Conservation (phyloP, 1,140 invertebrate species). For the Heliconius hewitsoni region DNA sequence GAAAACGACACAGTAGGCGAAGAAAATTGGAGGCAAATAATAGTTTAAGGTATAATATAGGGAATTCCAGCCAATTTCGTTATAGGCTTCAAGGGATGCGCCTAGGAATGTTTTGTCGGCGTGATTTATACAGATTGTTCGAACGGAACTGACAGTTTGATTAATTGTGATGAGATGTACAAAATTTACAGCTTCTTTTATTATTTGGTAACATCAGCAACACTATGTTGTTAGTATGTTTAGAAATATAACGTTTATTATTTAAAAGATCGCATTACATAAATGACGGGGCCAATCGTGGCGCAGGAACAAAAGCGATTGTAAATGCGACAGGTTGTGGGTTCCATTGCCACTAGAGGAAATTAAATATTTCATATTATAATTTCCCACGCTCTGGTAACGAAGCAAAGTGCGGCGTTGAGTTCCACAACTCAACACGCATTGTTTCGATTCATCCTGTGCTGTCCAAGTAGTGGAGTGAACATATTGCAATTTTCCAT, state of each 20-base stretch:
- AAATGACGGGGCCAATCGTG: no score
- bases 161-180: constrained; percentile 12
- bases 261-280: no score
- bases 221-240: background rate
- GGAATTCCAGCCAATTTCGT: constrained; percentile 57
- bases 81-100: constrained; percentile 61
- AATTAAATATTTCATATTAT: no score
- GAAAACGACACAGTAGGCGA: background rate
- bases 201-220: background rate
- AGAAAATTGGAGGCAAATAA: constrained; percentile 47
- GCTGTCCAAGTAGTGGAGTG: no score
- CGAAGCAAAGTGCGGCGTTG: no score
- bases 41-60: constrained; percentile 69
- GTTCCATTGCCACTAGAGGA: no score
- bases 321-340: no score
- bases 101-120: constrained; percentile 41
- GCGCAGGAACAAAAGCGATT: no score
- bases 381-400: no score
- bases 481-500: no score
- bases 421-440: no score
- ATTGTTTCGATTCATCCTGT: no score
- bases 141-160: constrained; percentile 22
- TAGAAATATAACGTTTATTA: background rate
- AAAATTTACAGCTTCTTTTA: constrained; percentile 13
- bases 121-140: constrained; percentile 43